phyloP scores from a whole-genome alignment of 1,140 invertebrate genomes.

The Papilio polyxenes region DNA sequence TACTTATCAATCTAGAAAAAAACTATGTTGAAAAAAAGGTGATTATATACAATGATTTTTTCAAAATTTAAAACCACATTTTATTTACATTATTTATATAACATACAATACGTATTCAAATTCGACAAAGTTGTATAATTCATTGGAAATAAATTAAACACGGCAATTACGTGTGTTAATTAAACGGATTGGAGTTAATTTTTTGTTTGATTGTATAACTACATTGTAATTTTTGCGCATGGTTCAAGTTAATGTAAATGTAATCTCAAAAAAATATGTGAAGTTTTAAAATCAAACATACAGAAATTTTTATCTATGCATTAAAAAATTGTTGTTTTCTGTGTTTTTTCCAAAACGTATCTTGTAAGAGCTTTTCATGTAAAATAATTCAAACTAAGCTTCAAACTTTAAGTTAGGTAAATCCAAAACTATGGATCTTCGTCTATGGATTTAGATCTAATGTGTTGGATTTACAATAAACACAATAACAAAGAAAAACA shows the following conservation, averaged over 20 bases:
- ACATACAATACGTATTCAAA: not conserved
- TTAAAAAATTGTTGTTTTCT: too few relatives aligned
- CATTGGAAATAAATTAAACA: not conserved
- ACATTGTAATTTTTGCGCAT: not conserved
- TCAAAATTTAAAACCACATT: too few relatives aligned
- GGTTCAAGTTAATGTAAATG: too few relatives aligned
- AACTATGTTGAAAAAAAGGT: too few relatives aligned
- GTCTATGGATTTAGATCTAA: not conserved
- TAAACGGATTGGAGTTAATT: not conserved
- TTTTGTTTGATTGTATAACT: not conserved
- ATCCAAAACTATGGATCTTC: not conserved
- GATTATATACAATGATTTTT: too few relatives aligned
- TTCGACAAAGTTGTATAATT: not conserved
- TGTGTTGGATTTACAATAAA: not conserved
- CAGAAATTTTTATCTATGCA: not conserved
- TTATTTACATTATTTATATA: too few relatives aligned
- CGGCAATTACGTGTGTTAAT: not conserved
- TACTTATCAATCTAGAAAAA: too few relatives aligned
- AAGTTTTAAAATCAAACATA: too few relatives aligned
- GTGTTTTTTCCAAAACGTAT: too few relatives aligned
- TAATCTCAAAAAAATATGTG: too few relatives aligned
- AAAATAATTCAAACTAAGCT: not conserved
- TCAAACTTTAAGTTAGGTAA: not conserved
- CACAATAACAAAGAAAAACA: slow-evolving; percentile 18
- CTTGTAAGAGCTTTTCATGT: not conserved